Conservation (phyloP, 1,140 invertebrate species). For the Venturia canescens region DNA sequence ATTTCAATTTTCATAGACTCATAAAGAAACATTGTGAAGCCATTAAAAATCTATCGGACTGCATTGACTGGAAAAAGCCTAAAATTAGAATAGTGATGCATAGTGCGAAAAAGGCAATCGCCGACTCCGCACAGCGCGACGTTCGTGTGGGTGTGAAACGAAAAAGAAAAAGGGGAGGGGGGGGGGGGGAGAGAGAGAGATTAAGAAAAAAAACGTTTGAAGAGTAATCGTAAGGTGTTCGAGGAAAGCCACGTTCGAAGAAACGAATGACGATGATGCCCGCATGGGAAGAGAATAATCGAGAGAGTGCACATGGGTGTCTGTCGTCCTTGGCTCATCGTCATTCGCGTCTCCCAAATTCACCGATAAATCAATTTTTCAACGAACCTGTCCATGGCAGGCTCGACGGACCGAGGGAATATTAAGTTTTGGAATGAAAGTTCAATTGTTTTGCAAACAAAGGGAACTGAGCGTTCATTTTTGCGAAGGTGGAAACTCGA, state of each 20-base stretch:
- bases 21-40: no score
- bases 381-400: background rate
- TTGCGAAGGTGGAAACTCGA: no score
- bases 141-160: background rate
- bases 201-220: background rate
- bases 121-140: background rate
- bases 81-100: background rate
- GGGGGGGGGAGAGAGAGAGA: background rate
- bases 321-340: constrained; percentile 19
- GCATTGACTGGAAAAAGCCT: background rate
- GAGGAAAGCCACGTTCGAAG: constrained; percentile 28
- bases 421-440: no score
- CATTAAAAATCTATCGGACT: no score
- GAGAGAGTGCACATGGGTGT: constrained; percentile 8
- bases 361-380: constrained; percentile 1
- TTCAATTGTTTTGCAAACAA: no score
- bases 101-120: constrained; percentile 1
- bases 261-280: constrained; percentile 10
- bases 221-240: constrained; percentile 9
- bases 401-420: no score
- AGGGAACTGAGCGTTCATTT: no score
- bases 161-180: background rate
- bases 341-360: constrained; percentile 12
- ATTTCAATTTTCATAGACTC: no score
- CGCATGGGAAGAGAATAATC: background rate